These are phyloP conservation scores for Motacilla alba DNA, from an alignment of 2,113 vertebrate species.

Conservation along the genomic window DNA sequence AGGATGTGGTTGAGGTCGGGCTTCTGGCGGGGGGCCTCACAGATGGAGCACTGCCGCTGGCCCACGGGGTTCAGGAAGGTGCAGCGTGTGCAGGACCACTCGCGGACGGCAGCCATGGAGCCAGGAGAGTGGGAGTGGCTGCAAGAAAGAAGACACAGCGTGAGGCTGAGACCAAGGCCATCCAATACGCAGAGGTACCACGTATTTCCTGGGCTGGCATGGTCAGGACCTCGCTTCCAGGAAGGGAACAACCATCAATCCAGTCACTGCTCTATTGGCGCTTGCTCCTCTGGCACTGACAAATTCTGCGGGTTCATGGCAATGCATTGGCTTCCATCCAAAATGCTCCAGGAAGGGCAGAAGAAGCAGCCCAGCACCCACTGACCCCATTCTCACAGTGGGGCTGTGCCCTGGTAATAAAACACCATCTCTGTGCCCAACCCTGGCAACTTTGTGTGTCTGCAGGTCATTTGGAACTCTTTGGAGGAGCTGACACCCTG, in stretches of 20 bases:
- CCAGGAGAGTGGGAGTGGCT: slow-evolving; percentile 90
- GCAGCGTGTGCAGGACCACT: slow-evolving; percentile 96
- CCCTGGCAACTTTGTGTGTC: rapidly evolving
- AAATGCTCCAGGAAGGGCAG: background rate
- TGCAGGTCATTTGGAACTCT: background rate
- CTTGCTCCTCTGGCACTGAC: background rate
- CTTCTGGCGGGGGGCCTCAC: slow-evolving; percentile 93
- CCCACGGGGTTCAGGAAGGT: slow-evolving; percentile 90
- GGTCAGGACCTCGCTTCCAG: background rate
- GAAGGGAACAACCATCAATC: background rate
- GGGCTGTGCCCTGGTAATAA: background rate
- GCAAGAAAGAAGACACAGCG: background rate
- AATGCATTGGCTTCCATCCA: background rate
- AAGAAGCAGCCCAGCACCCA: background rate
- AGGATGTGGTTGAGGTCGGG: slow-evolving; percentile 96
- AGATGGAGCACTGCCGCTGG: slow-evolving; percentile 94
- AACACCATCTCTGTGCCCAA: rapidly evolving
- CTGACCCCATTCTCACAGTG: rapidly evolving
- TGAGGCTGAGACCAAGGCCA: background rate
- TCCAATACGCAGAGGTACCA: rapidly evolving
- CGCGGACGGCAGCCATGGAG: slow-evolving; percentile 89
- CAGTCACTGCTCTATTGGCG: background rate
- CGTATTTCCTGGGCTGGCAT: background rate
- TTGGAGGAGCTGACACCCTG: background rate
- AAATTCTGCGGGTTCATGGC: background rate